phyloP scores from a whole-genome alignment of 2,797 vertebrate species.

The Pangasius djambal region DNA sequence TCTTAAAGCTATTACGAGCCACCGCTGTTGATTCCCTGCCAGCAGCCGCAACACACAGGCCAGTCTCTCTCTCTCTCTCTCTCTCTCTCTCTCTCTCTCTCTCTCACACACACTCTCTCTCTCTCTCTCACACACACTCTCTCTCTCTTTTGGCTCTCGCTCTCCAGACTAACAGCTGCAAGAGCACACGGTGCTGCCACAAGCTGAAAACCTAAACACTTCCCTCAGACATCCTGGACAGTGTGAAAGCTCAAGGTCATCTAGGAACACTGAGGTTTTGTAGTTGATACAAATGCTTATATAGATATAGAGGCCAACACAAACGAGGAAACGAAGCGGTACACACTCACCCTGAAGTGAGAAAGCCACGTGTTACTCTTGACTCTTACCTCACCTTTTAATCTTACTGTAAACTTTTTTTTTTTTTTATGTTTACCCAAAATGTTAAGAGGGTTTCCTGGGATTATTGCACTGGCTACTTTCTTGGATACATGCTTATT shows the following conservation, averaged over 20 bases:
- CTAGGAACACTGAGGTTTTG: conserved; percentile 16
- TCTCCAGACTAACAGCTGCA: conserved; percentile 58
- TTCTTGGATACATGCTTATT: neutral
- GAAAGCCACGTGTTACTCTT: conserved; percentile 5
- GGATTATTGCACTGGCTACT: neutral
- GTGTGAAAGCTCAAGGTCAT: conserved; percentile 20
- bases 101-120: too few species aligned
- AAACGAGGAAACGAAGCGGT: neutral
- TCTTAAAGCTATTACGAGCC: conserved; percentile 60
- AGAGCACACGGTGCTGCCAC: conserved; percentile 49
- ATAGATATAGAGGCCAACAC: neutral
- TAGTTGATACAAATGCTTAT: neutral
- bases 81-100: conserved; percentile 11
- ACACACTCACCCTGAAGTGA: neutral
- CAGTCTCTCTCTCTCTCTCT: neutral
- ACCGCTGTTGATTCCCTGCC: conserved; percentile 40
- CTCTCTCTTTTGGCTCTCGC: conserved; percentile 10
- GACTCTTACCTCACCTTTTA: neutral
- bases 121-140: neutral
- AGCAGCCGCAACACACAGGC: conserved; percentile 32
- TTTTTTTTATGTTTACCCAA: neutral
- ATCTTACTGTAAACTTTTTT: neutral
- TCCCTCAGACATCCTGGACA: conserved; percentile 47
- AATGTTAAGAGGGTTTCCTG: neutral
- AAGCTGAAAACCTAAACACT: conserved; percentile 62